Evolutionary conservation across 2,888 invertebrate genomes (phyloP), one percentile per base, ranked within the genome.

Genomic region (Gisinianus flammeolus): DNA sequence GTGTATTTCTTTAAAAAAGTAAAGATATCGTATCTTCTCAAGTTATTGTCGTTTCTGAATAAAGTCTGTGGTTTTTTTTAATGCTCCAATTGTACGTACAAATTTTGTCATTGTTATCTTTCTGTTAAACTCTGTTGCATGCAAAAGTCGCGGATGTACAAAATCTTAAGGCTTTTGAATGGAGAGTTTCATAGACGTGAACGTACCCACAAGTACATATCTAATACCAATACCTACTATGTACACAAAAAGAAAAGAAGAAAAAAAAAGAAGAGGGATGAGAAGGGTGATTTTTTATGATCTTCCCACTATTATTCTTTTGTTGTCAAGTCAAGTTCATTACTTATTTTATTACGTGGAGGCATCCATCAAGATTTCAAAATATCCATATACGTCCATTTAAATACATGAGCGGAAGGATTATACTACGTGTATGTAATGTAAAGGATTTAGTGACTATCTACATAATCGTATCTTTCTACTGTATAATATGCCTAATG

Each of bases 311-410:
- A 74, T 74, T 74, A 74, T 74, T 74, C 73, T 74, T 74, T 74
- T 74, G 73, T 74, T 74, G 73, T 74, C 73, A 74, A 74, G 73
- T 64, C 73, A 74, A 74, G 73, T 74, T 66, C 73, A 74, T 74
- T 74, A 64, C 73, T 56, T 72, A 71, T 74, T 74, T 74, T 74
- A 74, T 74, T 74, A 44, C 54, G 75, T 35, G 54, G 68, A 58
- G 56, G 22, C 56, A 68, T 67, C 76, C 76, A 76, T 76, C 76
- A 68, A 56, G 67, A 73, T 33, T 58, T 62, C 62, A 70, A 52
- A 44, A 44, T 44, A 44, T 6, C 44, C 44, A 44, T 44, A 44
- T 44, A 44, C 44, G 44, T 6, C 8, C n/a, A n/a, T n/a, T n/a
- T n/a, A n/a, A 44, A 58, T 58, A 58, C 56, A 58, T 58, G n/a